Evolutionary conservation across 2,113 vertebrate genomes (phyloP).

Genomic region (Pachyramphus minor): DNA sequence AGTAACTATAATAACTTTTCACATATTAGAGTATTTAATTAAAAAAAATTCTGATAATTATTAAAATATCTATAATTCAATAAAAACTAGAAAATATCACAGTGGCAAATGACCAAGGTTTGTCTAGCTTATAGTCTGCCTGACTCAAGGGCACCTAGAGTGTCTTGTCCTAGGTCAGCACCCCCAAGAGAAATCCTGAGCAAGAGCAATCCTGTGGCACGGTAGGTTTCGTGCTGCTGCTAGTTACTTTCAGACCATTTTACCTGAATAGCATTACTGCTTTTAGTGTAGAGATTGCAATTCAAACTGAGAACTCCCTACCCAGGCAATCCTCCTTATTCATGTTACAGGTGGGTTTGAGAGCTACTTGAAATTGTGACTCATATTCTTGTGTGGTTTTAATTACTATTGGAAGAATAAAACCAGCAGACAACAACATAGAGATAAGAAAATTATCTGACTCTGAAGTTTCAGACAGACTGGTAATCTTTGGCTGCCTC

Average conservation of each 20-base stretch:
- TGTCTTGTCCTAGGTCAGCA: not conserved
- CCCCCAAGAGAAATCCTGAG: not conserved
- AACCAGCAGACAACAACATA: not conserved
- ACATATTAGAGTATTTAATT: not conserved
- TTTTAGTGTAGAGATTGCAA: not conserved
- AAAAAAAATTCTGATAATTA: not conserved
- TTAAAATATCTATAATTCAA: not conserved
- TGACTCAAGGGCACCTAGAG: not conserved
- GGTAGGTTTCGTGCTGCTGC: not conserved
- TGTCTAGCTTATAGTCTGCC: not conserved
- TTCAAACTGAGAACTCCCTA: not conserved
- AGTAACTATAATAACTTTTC: not conserved
- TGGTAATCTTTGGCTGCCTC: not conserved
- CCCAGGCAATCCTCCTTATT: not conserved
- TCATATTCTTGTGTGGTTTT: not conserved
- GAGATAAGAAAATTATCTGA: conserved; percentile 33
- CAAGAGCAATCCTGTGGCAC: not conserved
- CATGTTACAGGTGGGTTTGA: not conserved
- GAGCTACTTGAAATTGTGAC: not conserved
- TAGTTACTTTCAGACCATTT: not conserved
- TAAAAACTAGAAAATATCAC: not conserved
- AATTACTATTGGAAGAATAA: conserved; percentile 23
- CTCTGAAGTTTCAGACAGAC: not conserved
- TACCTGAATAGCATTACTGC: not conserved
- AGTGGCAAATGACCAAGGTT: not conserved